Conservation (phyloP, 2,797 vertebrate species). For the Acrossocheilus wenchowensis region DNA sequence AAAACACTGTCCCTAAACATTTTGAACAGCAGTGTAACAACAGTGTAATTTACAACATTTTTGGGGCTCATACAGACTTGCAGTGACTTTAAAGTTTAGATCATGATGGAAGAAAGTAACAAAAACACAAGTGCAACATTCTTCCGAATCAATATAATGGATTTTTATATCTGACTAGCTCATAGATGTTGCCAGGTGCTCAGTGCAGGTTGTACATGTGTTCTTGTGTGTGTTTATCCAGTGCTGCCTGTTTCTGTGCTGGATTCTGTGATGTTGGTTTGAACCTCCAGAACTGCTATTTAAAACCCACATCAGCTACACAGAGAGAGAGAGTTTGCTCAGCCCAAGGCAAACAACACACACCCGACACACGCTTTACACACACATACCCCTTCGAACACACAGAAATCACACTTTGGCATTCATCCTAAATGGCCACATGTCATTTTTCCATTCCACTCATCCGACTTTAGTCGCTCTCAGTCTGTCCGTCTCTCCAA, state of each 20-base stretch:
- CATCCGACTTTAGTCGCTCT: constrained; percentile 32
- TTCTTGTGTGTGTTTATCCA: not conserved
- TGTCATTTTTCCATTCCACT: constrained; percentile 47
- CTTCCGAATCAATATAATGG: not conserved
- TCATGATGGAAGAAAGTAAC: not conserved
- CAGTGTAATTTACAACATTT: not conserved
- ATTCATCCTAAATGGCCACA: constrained; percentile 35
- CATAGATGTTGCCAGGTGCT: not conserved
- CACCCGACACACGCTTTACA: constrained; percentile 21
- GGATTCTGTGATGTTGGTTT: constrained; percentile 46
- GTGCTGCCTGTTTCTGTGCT: constrained; percentile 41
- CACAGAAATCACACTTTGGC: constrained; percentile 39
- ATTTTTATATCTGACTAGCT: not conserved
- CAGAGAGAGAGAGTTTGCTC: constrained; percentile 34
- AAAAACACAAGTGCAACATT: not conserved
- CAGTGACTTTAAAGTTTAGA: not conserved
- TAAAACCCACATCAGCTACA: constrained; percentile 51
- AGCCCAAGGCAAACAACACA: constrained; percentile 36
- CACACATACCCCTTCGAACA: constrained; percentile 21
- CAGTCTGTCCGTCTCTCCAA: constrained; percentile 6
- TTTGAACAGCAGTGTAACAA: not conserved
- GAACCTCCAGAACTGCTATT: constrained; percentile 40
- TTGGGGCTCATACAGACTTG: not conserved
- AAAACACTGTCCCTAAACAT: not conserved
- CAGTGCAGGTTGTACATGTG: not conserved